Conservation (phyloP, 2,113 vertebrate species). For the Otocyon megalotis region DNA sequence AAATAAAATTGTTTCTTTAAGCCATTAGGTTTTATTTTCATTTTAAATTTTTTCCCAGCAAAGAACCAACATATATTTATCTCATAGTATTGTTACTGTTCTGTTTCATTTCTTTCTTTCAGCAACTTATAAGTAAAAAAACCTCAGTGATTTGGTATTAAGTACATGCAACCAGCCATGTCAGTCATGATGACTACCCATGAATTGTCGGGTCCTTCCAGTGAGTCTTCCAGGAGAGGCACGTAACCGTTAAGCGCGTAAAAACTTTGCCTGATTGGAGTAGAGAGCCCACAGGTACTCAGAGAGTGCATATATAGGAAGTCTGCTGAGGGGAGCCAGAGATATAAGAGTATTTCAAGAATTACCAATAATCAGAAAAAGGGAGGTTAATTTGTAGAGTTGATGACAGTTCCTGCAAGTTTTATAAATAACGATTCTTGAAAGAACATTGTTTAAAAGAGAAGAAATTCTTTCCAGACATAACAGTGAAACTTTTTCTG, state of each 20-base stretch:
- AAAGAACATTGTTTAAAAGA: conserved; percentile 11
- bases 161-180: not conserved
- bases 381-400: not conserved
- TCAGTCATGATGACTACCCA: not conserved
- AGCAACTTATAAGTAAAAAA: not conserved
- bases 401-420: not conserved
- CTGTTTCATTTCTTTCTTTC: not conserved
- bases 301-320: not conserved
- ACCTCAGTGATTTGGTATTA: not conserved
- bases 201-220: not conserved
- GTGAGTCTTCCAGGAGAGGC: not conserved
- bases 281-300: not conserved
- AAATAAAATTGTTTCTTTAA: not conserved
- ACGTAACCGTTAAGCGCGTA: not conserved
- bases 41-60: not conserved
- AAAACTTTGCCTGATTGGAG: not conserved
- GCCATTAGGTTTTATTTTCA: not conserved
- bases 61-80: not conserved
- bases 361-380: not conserved
- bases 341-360: not conserved
- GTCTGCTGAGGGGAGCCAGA: not conserved
- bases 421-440: conserved; percentile 31
- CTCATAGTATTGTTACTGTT: not conserved
- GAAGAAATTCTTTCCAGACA: conserved; percentile 26
- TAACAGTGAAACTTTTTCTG: conserved; percentile 27